Evolutionary conservation across 2,797 vertebrate genomes (phyloP).

Genomic region (Sus cebifrons): DNA sequence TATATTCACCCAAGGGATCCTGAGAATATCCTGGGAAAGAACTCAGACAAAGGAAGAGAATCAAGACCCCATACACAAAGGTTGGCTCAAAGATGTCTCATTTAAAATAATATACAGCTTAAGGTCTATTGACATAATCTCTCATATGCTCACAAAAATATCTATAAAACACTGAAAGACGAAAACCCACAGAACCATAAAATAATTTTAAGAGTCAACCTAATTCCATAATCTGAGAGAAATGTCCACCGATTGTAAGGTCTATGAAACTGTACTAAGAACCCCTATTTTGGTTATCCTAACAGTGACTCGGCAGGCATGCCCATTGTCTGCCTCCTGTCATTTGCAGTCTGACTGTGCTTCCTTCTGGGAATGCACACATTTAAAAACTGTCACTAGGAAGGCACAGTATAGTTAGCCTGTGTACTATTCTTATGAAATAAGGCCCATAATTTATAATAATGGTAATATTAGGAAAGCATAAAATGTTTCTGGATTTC

Average conservation of each 20-base stretch:
- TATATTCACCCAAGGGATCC: background rate
- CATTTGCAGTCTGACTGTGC: background rate
- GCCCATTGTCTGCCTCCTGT: background rate
- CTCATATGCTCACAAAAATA: background rate
- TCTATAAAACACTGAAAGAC: background rate
- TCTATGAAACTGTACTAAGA: background rate
- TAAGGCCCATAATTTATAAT: constrained; percentile 55
- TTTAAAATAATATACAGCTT: background rate
- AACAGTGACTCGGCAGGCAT: background rate
- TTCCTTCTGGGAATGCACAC: constrained; percentile 15
- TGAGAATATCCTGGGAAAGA: background rate
- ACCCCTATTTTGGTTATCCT: background rate
- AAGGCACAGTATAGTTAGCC: background rate
- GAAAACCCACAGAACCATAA: background rate
- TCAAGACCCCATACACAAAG: background rate
- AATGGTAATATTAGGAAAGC: constrained; percentile 55
- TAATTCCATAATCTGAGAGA: background rate
- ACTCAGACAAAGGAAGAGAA: background rate
- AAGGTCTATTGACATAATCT: background rate
- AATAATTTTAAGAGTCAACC: background rate
- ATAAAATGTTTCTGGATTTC: constrained; percentile 27
- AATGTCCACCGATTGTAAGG: background rate
- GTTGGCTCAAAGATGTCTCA: background rate
- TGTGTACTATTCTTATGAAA: constrained; percentile 34
- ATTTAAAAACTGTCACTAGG: background rate